Conservation (phyloP, 2,113 vertebrate species). For the Myotis davidii region DNA sequence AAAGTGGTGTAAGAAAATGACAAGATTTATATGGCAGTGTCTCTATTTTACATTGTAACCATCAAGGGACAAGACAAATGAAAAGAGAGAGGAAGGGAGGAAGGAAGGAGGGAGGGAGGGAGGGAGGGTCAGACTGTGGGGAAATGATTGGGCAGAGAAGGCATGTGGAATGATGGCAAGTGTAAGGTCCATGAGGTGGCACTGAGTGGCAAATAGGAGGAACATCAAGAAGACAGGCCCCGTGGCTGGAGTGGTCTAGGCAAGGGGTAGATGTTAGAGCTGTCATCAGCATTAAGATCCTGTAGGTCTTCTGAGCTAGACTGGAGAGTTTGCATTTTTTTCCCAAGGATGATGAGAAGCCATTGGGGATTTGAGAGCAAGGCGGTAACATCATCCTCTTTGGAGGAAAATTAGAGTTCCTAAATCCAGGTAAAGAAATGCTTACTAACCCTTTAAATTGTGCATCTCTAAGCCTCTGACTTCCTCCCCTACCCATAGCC, state of each 20-base stretch:
- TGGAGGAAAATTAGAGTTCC: background rate
- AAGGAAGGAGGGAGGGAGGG: fast-evolving
- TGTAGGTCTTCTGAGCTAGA: background rate
- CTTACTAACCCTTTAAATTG: background rate
- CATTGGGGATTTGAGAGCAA: background rate
- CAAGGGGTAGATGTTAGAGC: background rate
- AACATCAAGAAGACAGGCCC: background rate
- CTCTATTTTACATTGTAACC: background rate
- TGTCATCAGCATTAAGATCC: fast-evolving
- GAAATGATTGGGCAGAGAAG: background rate
- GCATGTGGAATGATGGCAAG: background rate
- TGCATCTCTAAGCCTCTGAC: no score
- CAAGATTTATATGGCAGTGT: background rate
- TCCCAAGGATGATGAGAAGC: background rate
- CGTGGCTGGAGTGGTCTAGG: background rate
- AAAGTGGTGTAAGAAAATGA: background rate
- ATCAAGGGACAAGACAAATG: background rate
- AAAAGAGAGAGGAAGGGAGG: background rate
- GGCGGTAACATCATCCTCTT: background rate
- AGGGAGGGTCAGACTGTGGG: no score
- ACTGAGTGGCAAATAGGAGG: fast-evolving
- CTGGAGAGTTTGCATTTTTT: background rate
- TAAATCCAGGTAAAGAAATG: background rate
- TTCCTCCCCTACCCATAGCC: background rate
- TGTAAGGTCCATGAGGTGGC: fast-evolving